Conservation (phyloP, 35 echinoderm and acorn worm species). For the Antedon bifida region DNA sequence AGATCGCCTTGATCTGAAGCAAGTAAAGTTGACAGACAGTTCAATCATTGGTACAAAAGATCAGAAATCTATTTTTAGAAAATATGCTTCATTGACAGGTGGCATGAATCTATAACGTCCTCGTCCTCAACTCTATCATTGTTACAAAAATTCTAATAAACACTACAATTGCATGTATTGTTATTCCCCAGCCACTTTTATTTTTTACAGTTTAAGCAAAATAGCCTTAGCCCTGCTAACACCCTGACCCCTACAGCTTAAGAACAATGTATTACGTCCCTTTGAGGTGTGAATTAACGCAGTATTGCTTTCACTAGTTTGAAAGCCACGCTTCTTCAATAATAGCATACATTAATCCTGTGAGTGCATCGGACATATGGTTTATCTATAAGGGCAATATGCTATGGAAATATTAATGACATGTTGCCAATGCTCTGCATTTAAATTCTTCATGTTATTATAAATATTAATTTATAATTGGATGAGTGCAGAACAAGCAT, state of each 20-base stretch:
- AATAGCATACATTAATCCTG: not conserved
- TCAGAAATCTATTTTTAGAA: not conserved
- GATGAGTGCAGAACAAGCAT: too few relatives aligned
- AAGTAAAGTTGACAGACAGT: too few relatives aligned
- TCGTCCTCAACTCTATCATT: too few relatives aligned
- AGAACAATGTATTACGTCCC: not conserved
- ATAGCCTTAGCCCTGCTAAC: not conserved
- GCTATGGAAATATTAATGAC: too few relatives aligned
- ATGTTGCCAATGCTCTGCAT: too few relatives aligned
- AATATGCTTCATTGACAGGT: not conserved
- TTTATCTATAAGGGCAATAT: not conserved
- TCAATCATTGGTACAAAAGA: too few relatives aligned
- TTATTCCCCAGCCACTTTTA: not conserved
- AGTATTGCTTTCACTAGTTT: not conserved
- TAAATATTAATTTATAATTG: too few relatives aligned
- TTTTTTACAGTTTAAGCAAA: not conserved
- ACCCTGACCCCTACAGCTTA: not conserved
- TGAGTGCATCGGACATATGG: not conserved
- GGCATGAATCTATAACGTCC: too few relatives aligned
- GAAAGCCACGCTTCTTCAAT: not conserved
- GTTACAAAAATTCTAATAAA: not conserved
- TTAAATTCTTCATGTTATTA: too few relatives aligned
- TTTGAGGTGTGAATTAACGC: not conserved
- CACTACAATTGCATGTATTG: not conserved
- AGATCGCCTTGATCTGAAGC: too few relatives aligned